phyloP scores from a whole-genome alignment of 2,113 vertebrate species.

The Suricata suricatta region DNA sequence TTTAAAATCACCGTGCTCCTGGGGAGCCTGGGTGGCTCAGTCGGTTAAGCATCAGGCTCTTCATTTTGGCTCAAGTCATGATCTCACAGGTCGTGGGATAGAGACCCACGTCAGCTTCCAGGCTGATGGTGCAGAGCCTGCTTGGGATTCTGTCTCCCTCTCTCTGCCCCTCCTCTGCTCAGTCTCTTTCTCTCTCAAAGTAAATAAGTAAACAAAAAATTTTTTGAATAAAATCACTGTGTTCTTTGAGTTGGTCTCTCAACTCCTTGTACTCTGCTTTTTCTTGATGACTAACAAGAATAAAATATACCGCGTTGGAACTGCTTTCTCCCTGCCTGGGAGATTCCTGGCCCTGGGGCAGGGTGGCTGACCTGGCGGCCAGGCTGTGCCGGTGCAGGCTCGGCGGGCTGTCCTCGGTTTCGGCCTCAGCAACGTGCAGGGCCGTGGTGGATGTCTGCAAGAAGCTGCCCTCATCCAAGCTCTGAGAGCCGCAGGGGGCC shows the following conservation, averaged over 20 bases:
- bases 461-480: slow-evolving; percentile 94
- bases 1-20: background rate
- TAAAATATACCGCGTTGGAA: background rate
- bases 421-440: slow-evolving; percentile 89
- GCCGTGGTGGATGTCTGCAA: slow-evolving; percentile 90
- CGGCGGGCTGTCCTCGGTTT: slow-evolving; percentile 82
- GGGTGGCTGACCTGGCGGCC: slow-evolving; percentile 89
- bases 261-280: background rate
- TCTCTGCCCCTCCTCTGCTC: too few species aligned
- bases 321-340: background rate
- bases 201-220: too few species aligned
- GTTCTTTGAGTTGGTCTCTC: background rate
- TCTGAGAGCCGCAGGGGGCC: slow-evolving; percentile 90
- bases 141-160: too few species aligned
- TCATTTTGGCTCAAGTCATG: too few species aligned
- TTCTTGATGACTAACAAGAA: background rate
- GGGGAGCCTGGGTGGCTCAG: too few species aligned
- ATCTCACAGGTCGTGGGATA: too few species aligned
- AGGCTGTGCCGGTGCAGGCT: slow-evolving; percentile 89
- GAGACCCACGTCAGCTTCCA: too few species aligned
- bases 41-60: too few species aligned
- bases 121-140: too few species aligned
- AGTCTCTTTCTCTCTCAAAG: too few species aligned
- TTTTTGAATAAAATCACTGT: background rate
- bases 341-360: background rate